Conservation (phyloP, 2,888 invertebrate species). For the Xanthorhoe spadicearia region DNA sequence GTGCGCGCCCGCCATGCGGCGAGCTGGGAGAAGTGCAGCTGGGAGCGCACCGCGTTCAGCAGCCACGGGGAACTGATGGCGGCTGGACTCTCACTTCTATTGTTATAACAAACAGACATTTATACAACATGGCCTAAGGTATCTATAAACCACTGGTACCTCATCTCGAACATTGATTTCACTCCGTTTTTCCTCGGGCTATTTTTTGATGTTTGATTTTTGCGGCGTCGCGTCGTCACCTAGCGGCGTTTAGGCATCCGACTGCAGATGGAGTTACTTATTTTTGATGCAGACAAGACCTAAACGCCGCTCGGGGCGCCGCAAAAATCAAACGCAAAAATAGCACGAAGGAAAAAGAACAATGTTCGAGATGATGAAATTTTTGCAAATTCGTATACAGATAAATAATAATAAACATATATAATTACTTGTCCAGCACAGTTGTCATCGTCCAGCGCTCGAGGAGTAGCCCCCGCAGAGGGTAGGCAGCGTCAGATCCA, state of each 20-base stretch:
- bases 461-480: conserved; percentile 85
- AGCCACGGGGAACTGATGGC: conserved; percentile 88
- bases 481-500: conserved; percentile 65
- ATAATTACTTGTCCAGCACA: conserved; percentile 68
- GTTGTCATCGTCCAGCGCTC: conserved; percentile 93
- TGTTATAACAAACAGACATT: conserved; percentile 34
- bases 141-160: too few species aligned
- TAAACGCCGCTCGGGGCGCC: too few species aligned
- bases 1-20: conserved; percentile 92
- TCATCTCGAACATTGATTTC: too few species aligned
- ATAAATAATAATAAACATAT: not conserved
- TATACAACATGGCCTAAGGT: not conserved
- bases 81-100: conserved; percentile 73
- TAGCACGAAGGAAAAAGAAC: too few species aligned
- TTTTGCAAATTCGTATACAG: not conserved
- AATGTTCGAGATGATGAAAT: too few species aligned
- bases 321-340: too few species aligned
- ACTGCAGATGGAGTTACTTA: too few species aligned
- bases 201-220: too few species aligned
- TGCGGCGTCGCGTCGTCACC: too few species aligned
- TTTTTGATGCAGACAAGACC: too few species aligned
- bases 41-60: conserved; percentile 96
- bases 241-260: too few species aligned
- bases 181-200: too few species aligned
- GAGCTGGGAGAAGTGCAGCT: conserved; percentile 98